Base-by-base conservation (phyloP, 1,140 invertebrate genomes). In the Cyclargus thomasi region DNA sequence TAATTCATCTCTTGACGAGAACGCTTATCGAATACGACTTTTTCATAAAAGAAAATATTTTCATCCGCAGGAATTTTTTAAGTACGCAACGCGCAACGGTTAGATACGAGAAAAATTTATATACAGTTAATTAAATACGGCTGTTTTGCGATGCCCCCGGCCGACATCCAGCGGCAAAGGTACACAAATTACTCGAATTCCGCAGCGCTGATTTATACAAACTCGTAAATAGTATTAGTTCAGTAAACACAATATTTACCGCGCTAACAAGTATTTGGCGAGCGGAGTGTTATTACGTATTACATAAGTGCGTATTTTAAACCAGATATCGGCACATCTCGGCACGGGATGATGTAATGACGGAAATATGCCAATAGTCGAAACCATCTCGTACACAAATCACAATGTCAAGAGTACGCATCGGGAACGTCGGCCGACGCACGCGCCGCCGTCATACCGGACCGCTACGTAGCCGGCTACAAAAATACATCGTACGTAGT, bases 341-440 rank as follows among this genome's bases (percentile, higher is more conserved):
- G 11, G 62, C 69, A 59, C 63, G 59, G 22, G 55, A 67, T 83
- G 78, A 82, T 70, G 74, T 79, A 80, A 82, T 66, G 70, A 70
- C 70, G 47, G 67, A 81, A 80, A 74, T 74, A 83, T 80, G 78
- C 73, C 76, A 81, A 81, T 79, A 66, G 23, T 66, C 66, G 70
- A 59, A 55, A 47, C 39, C 39, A 8, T 47, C 39, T 47, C 39
- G 39, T 47, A 47, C 14, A 47, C 29, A 29, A 29, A 14, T 53
- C 47, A 79, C 86, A 89, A 89, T 89, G 85, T 89, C 83, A 86
- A 89, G 86, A 81, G 77, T 85, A 86, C 79, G 76, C 63, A 57
- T 64, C 53, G 65, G 66, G 65, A 71, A 73, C 55, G 53, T 6
- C 16, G 23, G 23, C n/a, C 36, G 55, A 2, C 14, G 22, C 55